A percentile compares a stretch with the other conserved stretches of the same genome.
phyloP scores from a whole-genome alignment of 2,113 vertebrate species.

The Ovis aries region DNA sequence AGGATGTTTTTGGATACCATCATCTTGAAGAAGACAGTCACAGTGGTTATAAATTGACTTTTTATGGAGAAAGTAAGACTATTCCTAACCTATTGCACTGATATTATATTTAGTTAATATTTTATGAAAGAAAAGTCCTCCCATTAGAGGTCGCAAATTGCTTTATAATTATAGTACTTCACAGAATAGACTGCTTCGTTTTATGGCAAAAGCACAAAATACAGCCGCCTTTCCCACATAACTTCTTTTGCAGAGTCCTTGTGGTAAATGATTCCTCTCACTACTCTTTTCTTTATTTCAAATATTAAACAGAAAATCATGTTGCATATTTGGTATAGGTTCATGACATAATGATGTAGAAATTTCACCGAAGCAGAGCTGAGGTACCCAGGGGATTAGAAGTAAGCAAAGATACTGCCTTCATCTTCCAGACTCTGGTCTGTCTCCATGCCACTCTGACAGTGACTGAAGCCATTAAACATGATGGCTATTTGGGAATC shows the following conservation, averaged over 20 bases:
- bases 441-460: not conserved
- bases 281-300: constrained; percentile 49
- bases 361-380: not conserved
- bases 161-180: constrained; percentile 85
- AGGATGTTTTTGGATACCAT: constrained; percentile 62
- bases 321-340: not conserved
- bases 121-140: constrained; percentile 85
- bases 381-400: not conserved
- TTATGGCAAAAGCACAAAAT: constrained; percentile 76
- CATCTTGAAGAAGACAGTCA: constrained; percentile 68
- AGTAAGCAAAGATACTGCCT: constrained; percentile 7
- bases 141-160: constrained; percentile 83
- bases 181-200: constrained; percentile 76
- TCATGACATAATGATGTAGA: constrained; percentile 54
- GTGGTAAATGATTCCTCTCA: constrained; percentile 43
- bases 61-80: constrained; percentile 83
- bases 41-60: constrained; percentile 80
- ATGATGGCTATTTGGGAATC: not conserved
- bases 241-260: constrained; percentile 59
- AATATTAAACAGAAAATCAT: constrained; percentile 71
- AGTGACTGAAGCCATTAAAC: not conserved
- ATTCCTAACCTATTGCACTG: constrained; percentile 82
- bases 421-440: not conserved
- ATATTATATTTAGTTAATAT: constrained; percentile 88
- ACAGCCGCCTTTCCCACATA: constrained; percentile 65